Conservation (phyloP, 2,888 invertebrate genomes). For the Apoda limacodes region DNA sequence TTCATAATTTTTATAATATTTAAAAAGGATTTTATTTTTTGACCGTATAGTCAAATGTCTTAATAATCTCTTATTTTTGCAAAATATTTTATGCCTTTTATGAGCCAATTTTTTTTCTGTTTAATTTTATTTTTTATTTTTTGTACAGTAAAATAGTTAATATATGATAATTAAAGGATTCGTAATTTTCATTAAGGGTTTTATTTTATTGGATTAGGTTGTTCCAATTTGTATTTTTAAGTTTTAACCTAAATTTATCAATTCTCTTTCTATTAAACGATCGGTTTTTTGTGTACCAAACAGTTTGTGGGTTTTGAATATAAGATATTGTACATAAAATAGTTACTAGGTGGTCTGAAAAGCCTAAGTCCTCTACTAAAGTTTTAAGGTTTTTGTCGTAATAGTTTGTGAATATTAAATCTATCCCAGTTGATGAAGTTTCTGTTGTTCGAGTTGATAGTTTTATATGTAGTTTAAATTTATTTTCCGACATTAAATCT, state of each 20-base stretch:
- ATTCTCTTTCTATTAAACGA: background rate
- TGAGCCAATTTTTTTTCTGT: conserved; percentile 3
- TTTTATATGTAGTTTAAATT: conserved; percentile 3
- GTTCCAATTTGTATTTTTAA: background rate
- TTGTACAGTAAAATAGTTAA: too few relatives aligned
- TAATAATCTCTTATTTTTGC: conserved; percentile 4
- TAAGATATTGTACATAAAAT: too few relatives aligned
- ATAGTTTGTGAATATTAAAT: conserved; percentile 6
- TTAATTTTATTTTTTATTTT: too few relatives aligned
- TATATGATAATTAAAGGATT: too few relatives aligned
- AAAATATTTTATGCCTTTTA: conserved; percentile 1
- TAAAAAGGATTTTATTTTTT: conserved; percentile 1
- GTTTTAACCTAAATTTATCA: conserved; percentile 3
- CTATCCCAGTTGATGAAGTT: conserved; percentile 3
- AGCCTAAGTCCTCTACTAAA: conserved; percentile 2
- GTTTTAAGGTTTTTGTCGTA: background rate
- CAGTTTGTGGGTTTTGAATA: too few relatives aligned
- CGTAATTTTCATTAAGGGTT: too few relatives aligned
- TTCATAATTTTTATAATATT: conserved; percentile 5
- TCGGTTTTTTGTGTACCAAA: too few relatives aligned
- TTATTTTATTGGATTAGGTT: too few relatives aligned
- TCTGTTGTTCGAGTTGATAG: conserved; percentile 3
- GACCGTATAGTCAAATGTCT: conserved; percentile 2
- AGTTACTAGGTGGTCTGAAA: conserved; percentile 7
- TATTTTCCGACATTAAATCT: background rate